Base-by-base conservation (phyloP, 2,888 invertebrate species). In the Pristionchus japonicus region DNA sequence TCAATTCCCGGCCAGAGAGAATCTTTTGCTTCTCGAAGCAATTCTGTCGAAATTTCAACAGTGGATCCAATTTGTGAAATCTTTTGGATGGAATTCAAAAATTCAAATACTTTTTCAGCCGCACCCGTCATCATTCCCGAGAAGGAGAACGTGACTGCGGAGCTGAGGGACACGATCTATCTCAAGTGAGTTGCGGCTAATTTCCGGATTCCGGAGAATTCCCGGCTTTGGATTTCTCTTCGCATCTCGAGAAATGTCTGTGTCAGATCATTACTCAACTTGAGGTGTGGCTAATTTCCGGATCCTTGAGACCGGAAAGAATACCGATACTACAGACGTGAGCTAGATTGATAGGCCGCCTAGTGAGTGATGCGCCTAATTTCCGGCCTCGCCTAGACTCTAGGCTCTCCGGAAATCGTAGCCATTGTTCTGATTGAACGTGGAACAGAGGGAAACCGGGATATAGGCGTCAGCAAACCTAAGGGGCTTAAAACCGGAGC, bases 161-260 rank as follows among this genome's bases (percentile, higher is more conserved):
- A 94, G 52, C 94, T 94, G 23, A 94, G 95, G 61, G 94, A 95
- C 85, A 93, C 94, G 6, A 92, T 95, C 3, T 80, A 61, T 40
- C 92, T 94, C 34, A 77, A 52, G 87, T 86, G 15, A 47, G 70
- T 31, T 40, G 7, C 23, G 2, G 1, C 77, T 43, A 77, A 77
- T 47, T 47, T 47, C 77, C 77, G 77, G 67, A 7, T 31, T 15
- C 15, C 64, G 64, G 57, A n/a, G 23, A 67, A 27, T 70, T 70
- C 34, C 40, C 70, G 70, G 34, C 20, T 57, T 20, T 34, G 37
- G 37, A 37, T 6, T 37, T 13, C 43, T 43, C 43, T 43, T n/a
- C 7, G 11, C 43, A 43, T 43, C 43, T 11, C 7, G 43, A 43
- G 11, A 9, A 9, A 43, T 9, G 43, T 43, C 7, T 11, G 43